Evolutionary conservation across 2,797 vertebrate genomes (phyloP), one percentile per base, ranked within the genome.

Genomic region (Sitta carolinensis): DNA sequence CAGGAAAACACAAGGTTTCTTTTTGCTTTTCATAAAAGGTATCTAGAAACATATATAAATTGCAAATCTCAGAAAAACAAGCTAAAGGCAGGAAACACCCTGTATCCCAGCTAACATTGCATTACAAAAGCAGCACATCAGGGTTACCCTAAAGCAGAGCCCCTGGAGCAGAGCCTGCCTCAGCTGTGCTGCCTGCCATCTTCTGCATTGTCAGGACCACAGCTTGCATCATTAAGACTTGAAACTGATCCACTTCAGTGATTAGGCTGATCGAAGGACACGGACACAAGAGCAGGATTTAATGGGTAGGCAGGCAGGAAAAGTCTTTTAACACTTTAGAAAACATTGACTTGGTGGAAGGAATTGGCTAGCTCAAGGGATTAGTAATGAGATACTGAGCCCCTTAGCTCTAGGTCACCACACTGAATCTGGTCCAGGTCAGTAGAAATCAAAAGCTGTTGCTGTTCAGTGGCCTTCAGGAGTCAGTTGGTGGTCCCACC

Each of bases 351-450:
- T 96, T 95, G 95, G 83, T 95, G 58, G 95, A 96, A 95, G 95
- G 93, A 96, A 96, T 97, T 96, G 96, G 95, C 89, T 84, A 93
- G 95, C 94, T 96, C 95, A 97, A 86, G 80, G 95, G 95, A 97
- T 96, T 97, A 97, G 95, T 96, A 96, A 97, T 94, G 87, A 96
- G 95, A 97, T 96, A 91, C 95, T 94, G 95, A 96, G 95, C 95
- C 95, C 93, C 77, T 94, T 91, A 96, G 87, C 95, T 94, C 87
- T 93, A 95, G 96, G 95, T 97, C 95, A 96, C 93, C 93, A 96
- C 93, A 94, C 83, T 91, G 95, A 96, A 93, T 94, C 93, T 84
- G 93, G 95, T 88, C 80, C 93, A 97, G 93, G 95, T 94, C 96
- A 97, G 88, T 8, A 95, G 93, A 97, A 96, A 96, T 96, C 95